A percentile compares a stretch with the other conserved stretches of the same genome.
phyloP scores from a whole-genome alignment of 1,140 invertebrate genomes.

The Callitettix versicolor region DNA sequence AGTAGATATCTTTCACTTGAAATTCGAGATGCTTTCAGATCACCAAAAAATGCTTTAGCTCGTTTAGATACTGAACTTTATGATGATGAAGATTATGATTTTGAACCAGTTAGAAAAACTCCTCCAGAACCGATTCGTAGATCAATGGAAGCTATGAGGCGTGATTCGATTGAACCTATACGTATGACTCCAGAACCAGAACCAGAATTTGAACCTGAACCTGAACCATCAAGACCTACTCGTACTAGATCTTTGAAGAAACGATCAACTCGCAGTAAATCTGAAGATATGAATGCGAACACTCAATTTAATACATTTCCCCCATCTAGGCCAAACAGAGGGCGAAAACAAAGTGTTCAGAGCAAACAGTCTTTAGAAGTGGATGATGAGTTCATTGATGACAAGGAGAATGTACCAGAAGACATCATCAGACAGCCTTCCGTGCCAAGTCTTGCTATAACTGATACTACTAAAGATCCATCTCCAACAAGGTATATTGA shows the following conservation, averaged over 20 bases:
- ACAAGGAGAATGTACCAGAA: conserved; percentile 27
- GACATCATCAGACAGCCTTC: conserved; percentile 15
- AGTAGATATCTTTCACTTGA: conserved; percentile 62
- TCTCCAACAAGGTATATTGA: conserved; percentile 22
- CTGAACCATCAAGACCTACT: conserved; percentile 21
- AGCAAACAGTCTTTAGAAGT: conserved; percentile 15
- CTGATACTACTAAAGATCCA: conserved; percentile 16
- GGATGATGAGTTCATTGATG: conserved; percentile 17
- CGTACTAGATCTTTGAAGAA: conserved; percentile 30
- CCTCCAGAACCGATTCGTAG: conserved; percentile 8
- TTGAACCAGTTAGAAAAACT: conserved; percentile 20
- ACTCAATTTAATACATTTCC: conserved; percentile 30
- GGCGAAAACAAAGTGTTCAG: conserved; percentile 26
- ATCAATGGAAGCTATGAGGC: conserved; percentile 4
- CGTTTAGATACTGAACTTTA: conserved; percentile 38
- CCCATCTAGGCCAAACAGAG: conserved; percentile 32
- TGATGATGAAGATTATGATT: conserved; percentile 27
- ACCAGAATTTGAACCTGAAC: conserved; percentile 14
- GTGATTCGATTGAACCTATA: conserved; percentile 4
- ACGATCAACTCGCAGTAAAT: conserved; percentile 18
- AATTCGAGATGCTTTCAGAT: conserved; percentile 63
- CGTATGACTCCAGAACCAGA: conserved; percentile 8
- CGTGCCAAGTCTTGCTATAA: conserved; percentile 13
- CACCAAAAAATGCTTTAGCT: conserved; percentile 48
- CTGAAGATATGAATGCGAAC: conserved; percentile 24